Conservation (phyloP, 2,888 invertebrate genomes). For the Brachylomia viminalis region DNA sequence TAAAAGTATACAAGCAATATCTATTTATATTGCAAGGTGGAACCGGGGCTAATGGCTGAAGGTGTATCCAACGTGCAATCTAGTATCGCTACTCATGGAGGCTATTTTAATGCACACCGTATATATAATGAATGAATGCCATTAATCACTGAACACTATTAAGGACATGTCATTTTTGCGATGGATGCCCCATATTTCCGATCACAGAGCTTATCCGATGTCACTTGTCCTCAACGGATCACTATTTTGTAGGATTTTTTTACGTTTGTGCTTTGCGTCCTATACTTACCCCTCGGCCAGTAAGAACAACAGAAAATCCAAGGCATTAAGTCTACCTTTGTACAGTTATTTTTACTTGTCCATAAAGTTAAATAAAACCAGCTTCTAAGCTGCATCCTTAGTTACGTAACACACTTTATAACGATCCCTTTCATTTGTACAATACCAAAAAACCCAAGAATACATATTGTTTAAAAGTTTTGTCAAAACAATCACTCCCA, state of each 20-base stretch:
- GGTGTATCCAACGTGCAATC: too few relatives aligned
- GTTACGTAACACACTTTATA: neutral
- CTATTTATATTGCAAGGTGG: too few relatives aligned
- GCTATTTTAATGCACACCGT: constrained; percentile 9
- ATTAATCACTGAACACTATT: constrained; percentile 49
- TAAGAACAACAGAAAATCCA: neutral
- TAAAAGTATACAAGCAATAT: too few relatives aligned
- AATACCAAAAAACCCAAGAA: neutral
- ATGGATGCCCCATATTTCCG: constrained; percentile 47
- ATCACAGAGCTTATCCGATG: constrained; percentile 41
- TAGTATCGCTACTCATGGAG: neutral
- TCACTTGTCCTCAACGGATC: constrained; percentile 37
- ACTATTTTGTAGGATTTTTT: constrained; percentile 14
- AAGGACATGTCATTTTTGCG: constrained; percentile 37
- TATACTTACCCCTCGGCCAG: too few relatives aligned
- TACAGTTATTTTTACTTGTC: neutral
- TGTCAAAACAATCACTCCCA: neutral
- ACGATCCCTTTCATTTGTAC: neutral
- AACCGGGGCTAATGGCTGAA: too few relatives aligned
- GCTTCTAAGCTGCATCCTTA: neutral
- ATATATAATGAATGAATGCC: constrained; percentile 39
- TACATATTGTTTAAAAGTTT: neutral
- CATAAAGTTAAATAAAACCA: neutral
- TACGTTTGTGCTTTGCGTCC: neutral
- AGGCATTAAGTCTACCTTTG: neutral